Conservation (phyloP, 2,113 vertebrate genomes). For the Geococcyx californianus region DNA sequence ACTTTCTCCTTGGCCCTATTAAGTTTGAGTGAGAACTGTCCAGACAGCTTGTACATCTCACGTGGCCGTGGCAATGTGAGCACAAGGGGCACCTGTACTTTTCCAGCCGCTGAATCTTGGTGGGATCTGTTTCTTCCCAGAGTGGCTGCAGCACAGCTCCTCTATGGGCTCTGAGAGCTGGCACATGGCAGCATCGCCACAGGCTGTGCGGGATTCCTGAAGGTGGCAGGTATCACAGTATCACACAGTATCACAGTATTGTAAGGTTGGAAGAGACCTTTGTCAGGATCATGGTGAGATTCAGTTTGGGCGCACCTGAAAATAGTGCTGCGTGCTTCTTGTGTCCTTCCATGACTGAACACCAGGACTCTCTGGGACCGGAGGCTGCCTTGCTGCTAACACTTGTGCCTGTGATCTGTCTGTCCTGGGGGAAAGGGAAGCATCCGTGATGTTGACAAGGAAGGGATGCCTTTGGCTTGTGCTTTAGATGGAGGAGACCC, state of each 20-base stretch:
- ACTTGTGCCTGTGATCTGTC: not conserved
- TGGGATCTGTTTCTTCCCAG: not conserved
- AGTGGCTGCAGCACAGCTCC: not conserved
- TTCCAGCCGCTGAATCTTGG: not conserved
- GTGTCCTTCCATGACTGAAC: not conserved
- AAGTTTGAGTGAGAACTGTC: not conserved
- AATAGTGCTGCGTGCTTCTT: not conserved
- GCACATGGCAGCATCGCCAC: accelerated
- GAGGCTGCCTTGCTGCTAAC: not conserved
- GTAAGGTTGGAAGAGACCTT: too few relatives aligned
- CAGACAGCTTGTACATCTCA: not conserved
- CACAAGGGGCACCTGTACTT: accelerated
- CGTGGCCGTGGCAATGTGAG: not conserved
- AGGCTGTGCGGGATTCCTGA: not conserved
- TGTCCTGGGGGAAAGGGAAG: not conserved
- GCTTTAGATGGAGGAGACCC: not conserved
- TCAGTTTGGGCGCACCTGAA: not conserved
- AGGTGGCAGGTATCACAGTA: too few relatives aligned
- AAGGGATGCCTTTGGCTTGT: not conserved
- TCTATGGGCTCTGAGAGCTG: not conserved
- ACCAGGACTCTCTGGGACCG: accelerated
- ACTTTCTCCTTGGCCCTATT: slow-evolving; percentile 47
- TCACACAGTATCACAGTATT: too few relatives aligned
- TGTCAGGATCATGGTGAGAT: not conserved
- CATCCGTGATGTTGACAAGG: not conserved